Evolutionary conservation across 64 coral and sea anemone genomes (phyloP).

Genomic region (Pachyseris speciosa): DNA sequence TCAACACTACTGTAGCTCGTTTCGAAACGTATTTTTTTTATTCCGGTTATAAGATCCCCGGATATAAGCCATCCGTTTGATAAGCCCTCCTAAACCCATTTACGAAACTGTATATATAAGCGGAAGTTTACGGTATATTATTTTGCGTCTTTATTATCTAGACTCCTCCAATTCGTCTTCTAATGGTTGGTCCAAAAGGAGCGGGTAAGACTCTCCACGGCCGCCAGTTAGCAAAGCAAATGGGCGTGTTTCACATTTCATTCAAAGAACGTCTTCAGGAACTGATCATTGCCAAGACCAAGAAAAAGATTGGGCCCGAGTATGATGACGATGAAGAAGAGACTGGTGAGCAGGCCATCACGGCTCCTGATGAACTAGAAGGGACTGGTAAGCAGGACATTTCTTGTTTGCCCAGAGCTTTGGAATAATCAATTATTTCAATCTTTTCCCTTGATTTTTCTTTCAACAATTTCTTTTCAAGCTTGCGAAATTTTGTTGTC

Average conservation of each 20-base stretch:
- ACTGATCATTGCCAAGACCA: conserved; percentile 96
- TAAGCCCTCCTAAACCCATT: too few relatives aligned
- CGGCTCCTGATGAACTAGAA: conserved; percentile 73
- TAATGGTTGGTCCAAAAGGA: conserved; percentile 90
- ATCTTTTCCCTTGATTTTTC: too few relatives aligned
- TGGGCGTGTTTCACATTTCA: conserved; percentile 93
- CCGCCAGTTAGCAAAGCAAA: conserved; percentile 70
- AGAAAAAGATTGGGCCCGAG: conserved; percentile 94
- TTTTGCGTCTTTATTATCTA: conserved; percentile 12
- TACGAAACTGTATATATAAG: too few relatives aligned
- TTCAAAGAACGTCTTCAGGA: conserved; percentile 96
- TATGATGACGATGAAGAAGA: conserved; percentile 94
- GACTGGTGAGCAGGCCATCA: conserved; percentile 45
- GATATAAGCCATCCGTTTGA: too few relatives aligned
- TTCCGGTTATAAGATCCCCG: too few relatives aligned
- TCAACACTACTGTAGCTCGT: too few relatives aligned
- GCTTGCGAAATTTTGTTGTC: too few relatives aligned
- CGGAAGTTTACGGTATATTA: too few relatives aligned
- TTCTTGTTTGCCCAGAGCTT: too few relatives aligned
- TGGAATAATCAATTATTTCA: too few relatives aligned
- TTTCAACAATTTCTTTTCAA: too few relatives aligned
- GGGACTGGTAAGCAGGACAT: conserved; percentile 65
- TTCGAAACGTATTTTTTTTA: too few relatives aligned
- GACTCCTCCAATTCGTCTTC: conserved; percentile 88
- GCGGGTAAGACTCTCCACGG: conserved; percentile 93